Evolutionary conservation across 2,888 invertebrate species (phyloP), one percentile per base, ranked within the genome.

Genomic region (Margaritifera margaritifera): DNA sequence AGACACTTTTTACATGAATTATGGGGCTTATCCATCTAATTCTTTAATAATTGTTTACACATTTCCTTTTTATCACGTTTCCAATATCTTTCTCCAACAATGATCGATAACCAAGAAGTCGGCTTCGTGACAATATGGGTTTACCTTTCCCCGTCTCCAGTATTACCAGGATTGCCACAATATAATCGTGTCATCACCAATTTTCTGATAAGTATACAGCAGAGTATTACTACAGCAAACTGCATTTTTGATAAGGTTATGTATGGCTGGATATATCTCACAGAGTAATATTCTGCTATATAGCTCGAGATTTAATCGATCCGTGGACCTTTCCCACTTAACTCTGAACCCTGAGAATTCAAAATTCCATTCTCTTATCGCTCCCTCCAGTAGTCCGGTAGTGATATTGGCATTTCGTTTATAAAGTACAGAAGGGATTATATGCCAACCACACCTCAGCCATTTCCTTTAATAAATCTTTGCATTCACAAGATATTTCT

Each of bases 161-260:
- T 61, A 52, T 61, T 57, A 53, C 52, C 51, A 22, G 65, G 73
- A 65, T 68, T 68, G 61, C 66, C 60, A 50, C 54, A 57, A 50
- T 64, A 68, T 68, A 65, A 64, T 66, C 52, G 61, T 69, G 66
- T 64, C 60, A 63, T 66, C 61, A 71, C 69, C 70, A 72, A 77
- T 79, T 73, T 77, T 81, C 78, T 78, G 79, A 79, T 81, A 80
- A 79, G 64, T 25, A 22, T 25, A 63, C 69, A 64, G 65, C 73
- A 68, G 57, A 60, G 64, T 72, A 65, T 72, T 69, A 66, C 56
- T 69, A n/a, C n/a, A 50, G 62, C 58, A 66, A 60, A 64, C 68
- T 65, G 62, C 66, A 69, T 68, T 51, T 52, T 63, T 60, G 68
- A 77, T 74, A 77, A 68, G 64, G 59, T 51, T 63, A 25, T 52